Evolutionary conservation across 2,113 vertebrate genomes (phyloP).

Genomic region (Mugil cephalus): DNA sequence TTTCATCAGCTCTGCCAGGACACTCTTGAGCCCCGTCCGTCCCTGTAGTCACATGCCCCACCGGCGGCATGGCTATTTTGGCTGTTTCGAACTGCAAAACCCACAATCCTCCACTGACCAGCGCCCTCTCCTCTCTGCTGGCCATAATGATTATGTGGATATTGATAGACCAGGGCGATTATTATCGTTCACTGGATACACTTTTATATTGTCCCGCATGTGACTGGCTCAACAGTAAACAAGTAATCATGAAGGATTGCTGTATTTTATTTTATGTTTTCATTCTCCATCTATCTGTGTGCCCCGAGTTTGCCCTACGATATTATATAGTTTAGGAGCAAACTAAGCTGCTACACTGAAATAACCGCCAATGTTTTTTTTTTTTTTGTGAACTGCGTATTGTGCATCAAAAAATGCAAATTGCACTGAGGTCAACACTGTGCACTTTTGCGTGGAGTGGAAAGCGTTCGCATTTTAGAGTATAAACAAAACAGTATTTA

Average conservation of each 20-base stretch:
- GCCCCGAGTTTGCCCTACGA: slow-evolving; percentile 3
- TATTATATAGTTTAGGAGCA: slow-evolving; percentile 11
- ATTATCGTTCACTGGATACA: slow-evolving; percentile 75
- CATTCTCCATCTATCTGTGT: neutral
- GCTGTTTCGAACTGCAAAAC: slow-evolving; percentile 79
- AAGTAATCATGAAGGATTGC: slow-evolving; percentile 43
- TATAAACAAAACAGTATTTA: slow-evolving; percentile 29
- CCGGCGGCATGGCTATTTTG: slow-evolving; percentile 77
- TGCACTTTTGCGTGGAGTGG: slow-evolving; percentile 26
- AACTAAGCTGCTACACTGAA: neutral
- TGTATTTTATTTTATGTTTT: slow-evolving; percentile 1
- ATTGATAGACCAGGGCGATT: slow-evolving; percentile 79
- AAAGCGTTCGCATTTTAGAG: slow-evolving; percentile 2
- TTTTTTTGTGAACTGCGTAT: too few relatives aligned
- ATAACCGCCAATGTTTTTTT: neutral
- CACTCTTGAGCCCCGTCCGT: slow-evolving; percentile 59
- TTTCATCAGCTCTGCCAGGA: slow-evolving; percentile 72
- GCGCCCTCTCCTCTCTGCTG: slow-evolving; percentile 70
- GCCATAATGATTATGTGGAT: slow-evolving; percentile 79
- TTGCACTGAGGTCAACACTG: slow-evolving; percentile 28
- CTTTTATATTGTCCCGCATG: slow-evolving; percentile 70
- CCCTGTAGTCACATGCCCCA: slow-evolving; percentile 72
- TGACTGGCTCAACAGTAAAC: slow-evolving; percentile 63
- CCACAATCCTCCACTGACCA: slow-evolving; percentile 81
- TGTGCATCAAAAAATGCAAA: too few relatives aligned